These are phyloP conservation scores for Semicossyphus pulcher DNA, from an alignment of 2,113 vertebrate species.

Conservation along the genomic window DNA sequence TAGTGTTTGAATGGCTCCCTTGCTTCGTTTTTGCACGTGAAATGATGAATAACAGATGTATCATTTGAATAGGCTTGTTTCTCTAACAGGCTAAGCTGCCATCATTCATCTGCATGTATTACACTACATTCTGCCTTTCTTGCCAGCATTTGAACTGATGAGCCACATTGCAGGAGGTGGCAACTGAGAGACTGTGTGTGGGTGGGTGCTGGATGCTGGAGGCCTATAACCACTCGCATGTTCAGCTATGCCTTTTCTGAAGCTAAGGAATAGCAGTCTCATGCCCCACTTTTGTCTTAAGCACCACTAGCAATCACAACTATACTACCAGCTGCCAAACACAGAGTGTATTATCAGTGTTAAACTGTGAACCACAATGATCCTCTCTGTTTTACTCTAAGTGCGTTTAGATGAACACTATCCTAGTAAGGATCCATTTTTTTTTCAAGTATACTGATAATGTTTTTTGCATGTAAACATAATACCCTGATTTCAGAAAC, in stretches of 20 bases:
- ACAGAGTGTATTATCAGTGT: background rate
- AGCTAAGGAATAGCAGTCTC: constrained; percentile 10
- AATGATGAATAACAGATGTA: constrained; percentile 4
- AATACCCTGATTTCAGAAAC: no score
- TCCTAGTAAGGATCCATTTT: background rate
- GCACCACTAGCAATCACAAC: background rate
- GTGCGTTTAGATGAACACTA: background rate
- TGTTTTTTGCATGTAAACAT: background rate
- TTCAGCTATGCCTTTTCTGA: constrained; percentile 16
- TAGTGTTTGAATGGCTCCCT: background rate
- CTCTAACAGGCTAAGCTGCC: background rate
- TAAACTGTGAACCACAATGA: background rate
- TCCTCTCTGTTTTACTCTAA: background rate
- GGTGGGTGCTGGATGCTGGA: constrained; percentile 52
- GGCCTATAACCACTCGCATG: constrained; percentile 35
- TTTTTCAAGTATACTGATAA: background rate
- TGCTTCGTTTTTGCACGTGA: background rate
- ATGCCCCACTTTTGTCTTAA: constrained; percentile 6
- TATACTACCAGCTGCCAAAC: background rate
- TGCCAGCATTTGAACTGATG: constrained; percentile 32
- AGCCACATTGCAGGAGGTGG: constrained; percentile 60
- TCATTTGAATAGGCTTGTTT: background rate
- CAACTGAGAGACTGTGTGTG: constrained; percentile 58
- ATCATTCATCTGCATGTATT: constrained; percentile 21
- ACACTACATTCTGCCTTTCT: constrained; percentile 2